Percentiles rank a stretch among this genome's conserved stretches.
Conservation (phyloP, 2,797 vertebrate genomes). For the Danio aesculapii region DNA sequence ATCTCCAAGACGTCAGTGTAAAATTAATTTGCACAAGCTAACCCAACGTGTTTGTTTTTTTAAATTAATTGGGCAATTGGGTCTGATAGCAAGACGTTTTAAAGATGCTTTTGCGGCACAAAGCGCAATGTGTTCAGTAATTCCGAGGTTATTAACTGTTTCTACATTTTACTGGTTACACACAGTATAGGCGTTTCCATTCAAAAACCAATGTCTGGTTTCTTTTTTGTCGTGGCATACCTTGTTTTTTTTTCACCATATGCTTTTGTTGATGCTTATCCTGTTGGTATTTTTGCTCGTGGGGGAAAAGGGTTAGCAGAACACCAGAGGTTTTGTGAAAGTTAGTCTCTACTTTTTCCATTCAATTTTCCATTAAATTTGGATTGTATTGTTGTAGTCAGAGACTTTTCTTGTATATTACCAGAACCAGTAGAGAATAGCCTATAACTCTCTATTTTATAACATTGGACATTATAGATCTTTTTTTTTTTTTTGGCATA, state of each 20-base stretch:
- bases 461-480: too few relatives aligned
- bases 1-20: too few relatives aligned
- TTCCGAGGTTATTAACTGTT: neutral
- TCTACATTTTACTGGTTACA: neutral
- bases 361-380: neutral
- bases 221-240: neutral
- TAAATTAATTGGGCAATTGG: too few relatives aligned
- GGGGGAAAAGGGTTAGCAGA: neutral
- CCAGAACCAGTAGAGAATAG: too few relatives aligned
- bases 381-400: neutral
- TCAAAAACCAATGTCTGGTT: neutral
- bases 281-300: neutral
- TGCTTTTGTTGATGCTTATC: neutral
- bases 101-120: neutral
- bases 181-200: neutral
- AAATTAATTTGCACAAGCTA: too few relatives aligned
- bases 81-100: too few relatives aligned
- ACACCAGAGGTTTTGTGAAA: neutral
- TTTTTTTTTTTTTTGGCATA: too few relatives aligned
- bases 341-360: neutral
- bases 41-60: too few relatives aligned
- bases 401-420: neutral
- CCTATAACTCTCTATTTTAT: too few relatives aligned
- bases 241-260: neutral
- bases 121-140: neutral